Base-by-base conservation (phyloP, 2,888 invertebrate species). In the Rhyacophila evoluta region DNA sequence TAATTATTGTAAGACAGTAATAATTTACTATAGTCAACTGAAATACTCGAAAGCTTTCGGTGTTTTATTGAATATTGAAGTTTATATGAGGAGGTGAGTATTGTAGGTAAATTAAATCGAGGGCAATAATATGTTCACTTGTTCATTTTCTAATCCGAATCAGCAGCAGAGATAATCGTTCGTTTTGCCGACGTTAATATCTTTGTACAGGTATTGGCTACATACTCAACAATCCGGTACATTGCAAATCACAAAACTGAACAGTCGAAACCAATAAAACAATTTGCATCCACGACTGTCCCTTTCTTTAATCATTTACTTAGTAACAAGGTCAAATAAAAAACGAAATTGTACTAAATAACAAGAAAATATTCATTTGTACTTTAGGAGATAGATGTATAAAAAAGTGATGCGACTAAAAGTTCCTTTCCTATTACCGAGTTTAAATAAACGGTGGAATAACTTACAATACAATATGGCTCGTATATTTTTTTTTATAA, bases 351-450 rank as follows among this genome's bases (percentile, higher is more conserved):
- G 89, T 89, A 89, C 89, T 90, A 90, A 89, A 90, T 89, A 90
- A 90, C 90, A 89, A 90, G 89, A 88, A 79, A 77, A 79, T 55
- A 79, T 81, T 82, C 89, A 89, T 90, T 90, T 90, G 89, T 90
- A 90, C 90, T 90, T 90, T 89, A 89, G 89, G 89, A 89, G 86
- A 55, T 55, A 55, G 55, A 88, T 89, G 89, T 89, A 89, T 89
- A 81, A 81, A 19, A 70, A 76, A n/a, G 89, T 89, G 89, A 89
- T 88, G 87, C 89, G 90, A 89, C 89, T 90, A 89, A 41, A 74
- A 74, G 72, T 75, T 79, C 70, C 73, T 67, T 79, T 75, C 72
- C 68, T 72, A 79, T 79, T 55, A 74, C 55, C 41, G 67, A 70
- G 67, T 72, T 69, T 41, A 55, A 27, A 78, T 15, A 39, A 38